Percentiles rank a stretch among this genome's conserved stretches.
These are phyloP conservation scores for Etheostoma spectabile DNA, from an alignment of 2,113 vertebrate species.

Conservation along the genomic window DNA sequence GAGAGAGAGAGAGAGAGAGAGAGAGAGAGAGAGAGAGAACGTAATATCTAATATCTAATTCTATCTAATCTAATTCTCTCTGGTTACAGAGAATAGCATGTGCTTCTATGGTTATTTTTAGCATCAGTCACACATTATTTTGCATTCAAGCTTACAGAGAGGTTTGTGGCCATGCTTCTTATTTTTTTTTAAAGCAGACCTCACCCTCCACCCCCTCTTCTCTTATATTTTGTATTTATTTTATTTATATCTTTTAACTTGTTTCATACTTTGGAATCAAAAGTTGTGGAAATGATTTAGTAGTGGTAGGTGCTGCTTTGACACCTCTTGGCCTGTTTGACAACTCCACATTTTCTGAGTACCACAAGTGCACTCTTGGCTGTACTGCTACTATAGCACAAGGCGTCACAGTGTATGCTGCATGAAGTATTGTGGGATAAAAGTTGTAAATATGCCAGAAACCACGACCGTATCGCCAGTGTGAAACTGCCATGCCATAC, in stretches of 20 bases:
- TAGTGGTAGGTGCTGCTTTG: slow-evolving; percentile 16
- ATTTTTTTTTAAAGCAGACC: slow-evolving; percentile 49
- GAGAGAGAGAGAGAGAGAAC: not conserved
- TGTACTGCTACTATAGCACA: not conserved
- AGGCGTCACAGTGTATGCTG: not conserved
- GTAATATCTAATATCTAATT: slow-evolving; percentile 48
- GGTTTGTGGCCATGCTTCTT: slow-evolving; percentile 5
- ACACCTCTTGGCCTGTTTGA: slow-evolving; percentile 10
- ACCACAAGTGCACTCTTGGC: slow-evolving; percentile 23
- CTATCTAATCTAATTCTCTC: slow-evolving; percentile 54
- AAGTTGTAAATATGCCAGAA: not conserved
- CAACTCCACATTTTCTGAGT: slow-evolving; percentile 26
- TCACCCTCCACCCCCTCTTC: not conserved
- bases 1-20: no score
- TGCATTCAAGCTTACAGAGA: slow-evolving; percentile 28
- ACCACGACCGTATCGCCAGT: not conserved
- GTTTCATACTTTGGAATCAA: not conserved
- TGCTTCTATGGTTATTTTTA: slow-evolving; percentile 62
- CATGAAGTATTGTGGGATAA: not conserved
- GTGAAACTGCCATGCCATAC: not conserved
- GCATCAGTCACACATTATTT: slow-evolving; percentile 45
- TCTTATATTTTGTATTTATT: not conserved
- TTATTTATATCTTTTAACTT: slow-evolving; percentile 18
- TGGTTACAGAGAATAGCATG: slow-evolving; percentile 38
- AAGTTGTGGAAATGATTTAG: slow-evolving; percentile 18